Percentiles rank a stretch among this genome's conserved stretches.
Conservation (phyloP, 2,797 vertebrate species). For the Tiaroga cobitis region DNA sequence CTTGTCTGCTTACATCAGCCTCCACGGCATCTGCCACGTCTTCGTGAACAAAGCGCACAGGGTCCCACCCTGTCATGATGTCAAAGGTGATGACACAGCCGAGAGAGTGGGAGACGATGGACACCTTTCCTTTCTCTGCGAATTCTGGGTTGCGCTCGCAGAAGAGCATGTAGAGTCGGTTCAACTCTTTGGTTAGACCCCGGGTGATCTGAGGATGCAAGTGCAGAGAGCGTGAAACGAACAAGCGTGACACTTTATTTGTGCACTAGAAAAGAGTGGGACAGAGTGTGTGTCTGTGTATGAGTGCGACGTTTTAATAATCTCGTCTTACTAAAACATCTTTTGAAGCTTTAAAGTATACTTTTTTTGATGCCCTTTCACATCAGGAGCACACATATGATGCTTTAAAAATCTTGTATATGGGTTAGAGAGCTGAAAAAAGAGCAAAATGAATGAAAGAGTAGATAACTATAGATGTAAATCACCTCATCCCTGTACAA, state of each 20-base stretch:
- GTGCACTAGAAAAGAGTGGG: not conserved
- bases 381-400: not conserved
- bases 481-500: constrained; percentile 95
- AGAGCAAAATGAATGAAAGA: not conserved
- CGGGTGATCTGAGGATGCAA: constrained; percentile 84
- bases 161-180: constrained; percentile 92
- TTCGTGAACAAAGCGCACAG: constrained; percentile 86
- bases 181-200: constrained; percentile 93
- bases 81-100: constrained; percentile 97
- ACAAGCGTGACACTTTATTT: constrained; percentile 22
- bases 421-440: not conserved
- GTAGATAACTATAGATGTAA: not conserved
- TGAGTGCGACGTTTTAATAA: not conserved
- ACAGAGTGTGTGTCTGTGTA: not conserved
- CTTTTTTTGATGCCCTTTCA: too few relatives aligned
- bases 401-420: not conserved
- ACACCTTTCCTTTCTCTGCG: constrained; percentile 91
- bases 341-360: too few relatives aligned
- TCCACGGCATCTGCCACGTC: constrained; percentile 84
- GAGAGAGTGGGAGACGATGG: constrained; percentile 94
- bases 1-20: constrained; percentile 79
- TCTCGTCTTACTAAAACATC: too few relatives aligned
- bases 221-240: constrained; percentile 20
- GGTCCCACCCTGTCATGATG: constrained; percentile 98
- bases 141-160: constrained; percentile 94